Evolutionary conservation across 2,113 vertebrate species (phyloP), one percentile per base, ranked within the genome.

Genomic region (Terrapene triunguis): DNA sequence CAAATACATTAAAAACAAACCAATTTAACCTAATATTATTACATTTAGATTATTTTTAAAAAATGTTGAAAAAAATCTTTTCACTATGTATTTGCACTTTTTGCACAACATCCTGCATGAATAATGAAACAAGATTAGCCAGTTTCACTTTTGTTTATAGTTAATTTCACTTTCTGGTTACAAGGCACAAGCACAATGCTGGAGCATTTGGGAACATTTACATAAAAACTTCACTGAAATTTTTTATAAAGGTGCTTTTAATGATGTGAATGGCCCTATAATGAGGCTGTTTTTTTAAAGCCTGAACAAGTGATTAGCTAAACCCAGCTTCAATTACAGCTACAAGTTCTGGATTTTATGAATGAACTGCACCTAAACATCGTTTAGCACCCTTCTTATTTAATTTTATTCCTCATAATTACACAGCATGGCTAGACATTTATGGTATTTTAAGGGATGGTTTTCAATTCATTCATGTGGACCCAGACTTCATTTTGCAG

Each of bases 161-260:
- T 57, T 57, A 57, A 65, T 65, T 65, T 65, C 27, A 29, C 29
- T 82, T 92, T 84, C 22, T 38, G 50, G 27, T 83, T 81, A 57
- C 47, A 55, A 8, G n/a, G 47, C 59, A 65, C 29, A 32, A 65
- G 59, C 32, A 65, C 59, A 35, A 65, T 35, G 6, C 14, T 65
- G 59, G 29, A 65, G 59, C 14, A 17, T 96, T 97, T 92, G 74
- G 62, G 90, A 96, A 90, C 2, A 82, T 82, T 88, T 87, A 94
- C 47, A 47, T 87, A 57, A 1, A 62, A 55, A 42, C 8, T 59
- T 69, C 48, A 69, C 10, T 44, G 81, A 24, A 5, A 51, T n/a
- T 35, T 65, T 65, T 65, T 65, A 9, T 2, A 5, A 8, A 47
- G 24, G 65, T 44, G n/a, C 1, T 12, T 74, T 8, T 51, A 82